A percentile compares a stretch with the other conserved stretches of the same genome.
These are phyloP conservation scores for Strigamia transsilvanica DNA, from an alignment of 2,888 invertebrate species.

Conservation along the genomic window DNA sequence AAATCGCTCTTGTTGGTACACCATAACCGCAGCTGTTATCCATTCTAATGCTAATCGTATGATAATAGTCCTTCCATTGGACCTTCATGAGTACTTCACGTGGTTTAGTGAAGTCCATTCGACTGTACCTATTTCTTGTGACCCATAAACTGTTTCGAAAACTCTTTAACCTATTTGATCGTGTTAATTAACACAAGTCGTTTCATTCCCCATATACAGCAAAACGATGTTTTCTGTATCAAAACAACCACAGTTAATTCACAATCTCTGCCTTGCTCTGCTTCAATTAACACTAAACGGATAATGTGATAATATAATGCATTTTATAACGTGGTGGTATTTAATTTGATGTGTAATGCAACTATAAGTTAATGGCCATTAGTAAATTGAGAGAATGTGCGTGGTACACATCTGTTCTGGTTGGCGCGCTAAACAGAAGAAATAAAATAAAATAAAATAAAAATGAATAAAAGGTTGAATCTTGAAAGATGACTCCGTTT, in stretches of 20 bases:
- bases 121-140: too few species aligned
- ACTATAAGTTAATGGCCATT: background rate
- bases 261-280: background rate
- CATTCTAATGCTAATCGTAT: background rate
- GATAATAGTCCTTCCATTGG: background rate
- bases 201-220: too few species aligned
- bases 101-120: too few species aligned
- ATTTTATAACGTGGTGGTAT: background rate
- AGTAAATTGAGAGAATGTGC: background rate
- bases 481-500: background rate
- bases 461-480: background rate
- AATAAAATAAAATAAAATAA: background rate
- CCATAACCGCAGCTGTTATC: constrained; percentile 13
- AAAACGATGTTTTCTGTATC: too few species aligned
- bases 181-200: too few species aligned
- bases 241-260: too few species aligned
- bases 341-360: background rate
- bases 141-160: too few species aligned
- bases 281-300: background rate
- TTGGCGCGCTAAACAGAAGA: background rate
- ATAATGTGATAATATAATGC: background rate
- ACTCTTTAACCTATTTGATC: too few species aligned
- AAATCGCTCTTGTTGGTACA: background rate
- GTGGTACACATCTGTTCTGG: background rate
- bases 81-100: background rate